Evolutionary conservation across 2,113 vertebrate genomes (phyloP), one percentile per base, ranked within the genome.

Genomic region (Maccullochella peelii): DNA sequence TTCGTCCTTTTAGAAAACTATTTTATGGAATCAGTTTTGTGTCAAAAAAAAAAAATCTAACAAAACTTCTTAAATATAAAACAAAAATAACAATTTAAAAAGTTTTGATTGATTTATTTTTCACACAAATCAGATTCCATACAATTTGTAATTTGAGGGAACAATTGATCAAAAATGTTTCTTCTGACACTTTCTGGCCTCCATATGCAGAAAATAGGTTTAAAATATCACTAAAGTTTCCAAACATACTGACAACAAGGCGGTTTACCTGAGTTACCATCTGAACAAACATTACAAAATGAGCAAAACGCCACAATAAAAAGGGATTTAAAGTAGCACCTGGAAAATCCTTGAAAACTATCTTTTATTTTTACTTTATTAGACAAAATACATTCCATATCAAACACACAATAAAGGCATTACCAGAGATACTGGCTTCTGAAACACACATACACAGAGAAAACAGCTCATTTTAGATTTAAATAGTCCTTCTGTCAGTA

Each of bases 381-480:
- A 65, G 68, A 80, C 66, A 91, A 90, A 89, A 89, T 81, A 90
- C 76, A 87, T 50, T 83, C 18, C 36, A 81, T 86, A 79, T 86
- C 21, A 84, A 72, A 88, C 75, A 79, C 61, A 78, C 23, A 25
- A 2, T 57, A 49, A 85, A 90, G 50, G 87, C 80, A 40, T 65
- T 54, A 42, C n/a, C 68, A 50, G 57, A 52, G 4, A 67, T 0
- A 4, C 18, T 49, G 18, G 15, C 27, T 5, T 81, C 21, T 61
- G 66, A 38, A 47, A 59, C 23, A 33, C 11, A 55, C 6, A 47
- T 8, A 21, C 63, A 66, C 6, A 54, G 8, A 76, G 7, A 42
- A 30, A 36, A 40, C 9, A 59, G 63, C 50, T 55, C 2, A 16
- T 25, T 77, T 55, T 36, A 12, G 23, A 50, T 62, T 71, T 50